A percentile compares a stretch with the other conserved stretches of the same genome.
These are phyloP conservation scores for Motacilla tschutschensis DNA, from an alignment of 2,113 vertebrate genomes.

Conservation along the genomic window DNA sequence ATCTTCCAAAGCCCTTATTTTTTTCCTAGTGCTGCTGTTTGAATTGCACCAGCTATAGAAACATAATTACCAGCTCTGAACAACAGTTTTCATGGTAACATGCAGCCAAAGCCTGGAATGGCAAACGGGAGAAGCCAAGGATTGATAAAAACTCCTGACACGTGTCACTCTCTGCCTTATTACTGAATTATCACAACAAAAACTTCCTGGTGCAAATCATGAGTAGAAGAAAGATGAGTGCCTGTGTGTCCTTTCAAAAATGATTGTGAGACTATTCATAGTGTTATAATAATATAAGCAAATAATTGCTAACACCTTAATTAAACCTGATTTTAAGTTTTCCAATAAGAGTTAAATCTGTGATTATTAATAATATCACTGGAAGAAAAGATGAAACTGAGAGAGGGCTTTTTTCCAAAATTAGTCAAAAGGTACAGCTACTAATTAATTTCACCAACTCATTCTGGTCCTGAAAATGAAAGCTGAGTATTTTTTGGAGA, in stretches of 20 bases:
- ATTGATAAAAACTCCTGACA: neutral
- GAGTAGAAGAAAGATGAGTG: neutral
- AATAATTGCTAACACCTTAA: neutral
- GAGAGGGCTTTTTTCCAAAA: neutral
- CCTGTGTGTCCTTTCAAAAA: neutral
- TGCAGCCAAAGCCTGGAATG: neutral
- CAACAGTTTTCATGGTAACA: neutral
- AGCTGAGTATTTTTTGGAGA: neutral
- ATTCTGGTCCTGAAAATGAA: neutral
- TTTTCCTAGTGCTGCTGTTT: neutral
- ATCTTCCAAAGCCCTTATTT: neutral
- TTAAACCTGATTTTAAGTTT: neutral
- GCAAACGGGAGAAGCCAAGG: neutral
- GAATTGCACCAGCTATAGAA: neutral
- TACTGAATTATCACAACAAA: neutral
- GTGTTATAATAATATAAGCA: neutral
- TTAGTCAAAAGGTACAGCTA: neutral
- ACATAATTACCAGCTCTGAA: neutral
- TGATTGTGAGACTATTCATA: neutral
- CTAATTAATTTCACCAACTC: neutral
- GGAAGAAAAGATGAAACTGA: neutral
- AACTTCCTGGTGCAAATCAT: neutral
- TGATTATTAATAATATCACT: neutral
- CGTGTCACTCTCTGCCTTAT: neutral
- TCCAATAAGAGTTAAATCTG: neutral